A percentile compares a stretch with the other conserved stretches of the same genome.
These are phyloP conservation scores for Tigriopus californicus DNA, from an alignment of 2,888 invertebrate species.

Conservation along the genomic window DNA sequence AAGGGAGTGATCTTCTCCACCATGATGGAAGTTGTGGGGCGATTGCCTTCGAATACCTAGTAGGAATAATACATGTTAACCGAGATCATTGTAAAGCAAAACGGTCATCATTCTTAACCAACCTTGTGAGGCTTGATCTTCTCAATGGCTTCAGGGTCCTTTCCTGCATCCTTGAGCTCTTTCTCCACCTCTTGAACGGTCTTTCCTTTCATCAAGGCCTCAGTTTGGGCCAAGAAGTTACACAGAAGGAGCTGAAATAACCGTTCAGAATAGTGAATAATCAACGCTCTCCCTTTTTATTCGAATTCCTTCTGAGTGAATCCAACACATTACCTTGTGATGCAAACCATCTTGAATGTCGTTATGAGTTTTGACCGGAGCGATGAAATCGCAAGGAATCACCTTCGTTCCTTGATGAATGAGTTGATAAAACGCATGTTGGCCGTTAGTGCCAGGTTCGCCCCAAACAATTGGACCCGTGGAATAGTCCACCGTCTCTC, in stretches of 20 bases:
- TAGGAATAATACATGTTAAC: background rate
- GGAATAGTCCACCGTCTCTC: conserved; percentile 38
- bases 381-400: conserved; percentile 92
- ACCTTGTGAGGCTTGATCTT: conserved; percentile 81
- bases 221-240: conserved; percentile 96
- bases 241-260: conserved; percentile 54
- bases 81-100: background rate
- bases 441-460: conserved; percentile 97
- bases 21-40: conserved; percentile 91
- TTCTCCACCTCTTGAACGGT: conserved; percentile 44
- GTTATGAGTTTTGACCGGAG: conserved; percentile 78
- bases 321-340: conserved; percentile 47
- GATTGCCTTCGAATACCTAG: conserved; percentile 74
- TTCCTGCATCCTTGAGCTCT: conserved; percentile 60
- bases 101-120: background rate
- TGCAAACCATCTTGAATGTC: conserved; percentile 54
- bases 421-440: conserved; percentile 98
- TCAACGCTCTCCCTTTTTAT: too few species aligned
- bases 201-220: conserved; percentile 81
- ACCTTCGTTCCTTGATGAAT: conserved; percentile 76
- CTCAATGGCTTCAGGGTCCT: conserved; percentile 48
- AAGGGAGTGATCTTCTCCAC: conserved; percentile 81
- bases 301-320: conserved; percentile 1
- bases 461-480: conserved; percentile 76
- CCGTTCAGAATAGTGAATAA: conserved; percentile 9